Percentiles rank a stretch among this genome's conserved stretches.
These are phyloP conservation scores for Cenopis cana DNA, from an alignment of 2,888 invertebrate species.

Conservation along the genomic window DNA sequence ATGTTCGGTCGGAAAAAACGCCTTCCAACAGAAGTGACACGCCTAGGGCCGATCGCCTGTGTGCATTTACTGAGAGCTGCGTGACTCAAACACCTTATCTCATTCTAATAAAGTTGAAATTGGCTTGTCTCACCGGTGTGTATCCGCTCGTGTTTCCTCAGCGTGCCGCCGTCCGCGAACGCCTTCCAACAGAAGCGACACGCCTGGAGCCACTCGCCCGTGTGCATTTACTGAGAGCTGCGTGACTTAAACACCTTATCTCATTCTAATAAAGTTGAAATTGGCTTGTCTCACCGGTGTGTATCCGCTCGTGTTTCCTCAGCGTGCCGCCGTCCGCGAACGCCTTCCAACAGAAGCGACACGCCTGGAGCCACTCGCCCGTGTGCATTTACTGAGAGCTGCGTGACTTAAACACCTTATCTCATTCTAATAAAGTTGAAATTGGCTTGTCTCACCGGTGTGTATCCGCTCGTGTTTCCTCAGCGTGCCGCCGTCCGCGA, in stretches of 20 bases:
- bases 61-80: too few relatives aligned
- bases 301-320: constrained; percentile 93
- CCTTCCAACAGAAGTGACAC: too few relatives aligned
- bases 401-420: constrained; percentile 77
- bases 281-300: constrained; percentile 76
- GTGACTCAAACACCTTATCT: too few relatives aligned
- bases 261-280: too few relatives aligned
- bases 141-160: constrained; percentile 93
- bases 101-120: too few relatives aligned
- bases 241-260: too few relatives aligned
- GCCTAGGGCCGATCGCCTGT: too few relatives aligned
- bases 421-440: too few relatives aligned
- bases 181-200: too few relatives aligned
- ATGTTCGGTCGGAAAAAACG: too few relatives aligned
- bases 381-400: constrained; percentile 95
- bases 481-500: constrained; percentile 93
- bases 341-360: constrained; percentile 94
- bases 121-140: constrained; percentile 82
- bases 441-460: constrained; percentile 75
- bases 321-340: constrained; percentile 95
- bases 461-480: constrained; percentile 94
- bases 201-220: too few relatives aligned
- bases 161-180: constrained; percentile 93
- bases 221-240: too few relatives aligned
- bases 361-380: constrained; percentile 90